Conservation (phyloP, 2,113 vertebrate genomes). For the Rhynchopsitta pachyrhyncha region DNA sequence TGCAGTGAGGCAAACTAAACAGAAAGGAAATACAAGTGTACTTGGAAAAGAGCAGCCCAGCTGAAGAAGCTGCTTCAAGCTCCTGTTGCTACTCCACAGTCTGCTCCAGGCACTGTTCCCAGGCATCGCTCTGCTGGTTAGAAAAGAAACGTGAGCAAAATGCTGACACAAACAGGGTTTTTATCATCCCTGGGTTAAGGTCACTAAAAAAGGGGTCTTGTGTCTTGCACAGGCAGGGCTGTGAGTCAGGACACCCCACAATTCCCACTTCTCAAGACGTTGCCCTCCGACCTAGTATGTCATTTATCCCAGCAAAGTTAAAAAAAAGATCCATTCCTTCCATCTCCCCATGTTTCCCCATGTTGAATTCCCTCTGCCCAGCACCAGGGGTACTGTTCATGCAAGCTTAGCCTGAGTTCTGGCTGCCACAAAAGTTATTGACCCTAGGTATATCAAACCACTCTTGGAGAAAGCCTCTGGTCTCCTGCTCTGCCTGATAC, state of each 20-base stretch:
- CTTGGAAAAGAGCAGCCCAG: background rate
- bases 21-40: background rate
- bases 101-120: background rate
- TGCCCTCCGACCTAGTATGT: background rate
- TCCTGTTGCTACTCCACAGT: background rate
- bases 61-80: background rate
- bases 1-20: background rate
- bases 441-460: background rate
- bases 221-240: background rate
- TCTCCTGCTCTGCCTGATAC: background rate
- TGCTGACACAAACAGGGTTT: background rate
- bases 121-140: background rate
- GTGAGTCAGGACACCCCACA: background rate
- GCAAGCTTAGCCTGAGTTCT: background rate
- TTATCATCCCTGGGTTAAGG: background rate
- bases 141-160: background rate
- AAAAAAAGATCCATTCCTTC: background rate
- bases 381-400: background rate
- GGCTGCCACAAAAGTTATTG: background rate
- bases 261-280: background rate
- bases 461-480: background rate
- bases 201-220: background rate
- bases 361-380: background rate
- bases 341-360: rapidly evolving
- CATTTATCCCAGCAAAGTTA: background rate